A percentile compares a stretch with the other conserved stretches of the same genome.
These are phyloP conservation scores for Equus przewalskii DNA, from an alignment of 2,113 vertebrate species.

Conservation along the genomic window DNA sequence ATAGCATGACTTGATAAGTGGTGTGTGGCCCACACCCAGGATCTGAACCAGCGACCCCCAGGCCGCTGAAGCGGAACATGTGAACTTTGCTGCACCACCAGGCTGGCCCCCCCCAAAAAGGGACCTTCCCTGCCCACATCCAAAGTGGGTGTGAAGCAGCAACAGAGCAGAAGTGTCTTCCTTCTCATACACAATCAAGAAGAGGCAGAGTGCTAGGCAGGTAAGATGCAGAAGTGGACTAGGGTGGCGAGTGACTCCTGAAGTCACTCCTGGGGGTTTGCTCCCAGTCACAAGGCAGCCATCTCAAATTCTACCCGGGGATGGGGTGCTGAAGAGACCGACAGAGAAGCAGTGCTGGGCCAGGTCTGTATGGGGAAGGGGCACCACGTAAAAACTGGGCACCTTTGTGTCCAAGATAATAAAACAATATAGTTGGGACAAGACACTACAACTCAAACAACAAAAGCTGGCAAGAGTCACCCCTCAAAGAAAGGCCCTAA, in stretches of 20 bases:
- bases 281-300: constrained; percentile 38
- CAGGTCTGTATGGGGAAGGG: not conserved
- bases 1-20: no score
- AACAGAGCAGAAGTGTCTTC: not conserved
- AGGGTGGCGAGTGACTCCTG: not conserved
- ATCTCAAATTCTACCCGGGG: not conserved
- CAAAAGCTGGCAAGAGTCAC: not conserved
- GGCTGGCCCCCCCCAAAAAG: not conserved
- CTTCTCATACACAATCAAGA: not conserved
- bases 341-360: not conserved
- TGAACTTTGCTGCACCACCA: no score
- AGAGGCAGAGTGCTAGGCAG: constrained; percentile 55
- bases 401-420: not conserved
- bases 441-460: not conserved
- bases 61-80: no score
- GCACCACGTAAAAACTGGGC: no score
- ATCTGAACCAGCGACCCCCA: no score
- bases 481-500: not conserved
- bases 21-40: no score
- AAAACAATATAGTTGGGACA: not conserved
- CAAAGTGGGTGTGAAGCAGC: not conserved
- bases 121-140: not conserved
- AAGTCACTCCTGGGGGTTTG: constrained; percentile 55
- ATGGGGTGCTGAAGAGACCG: not conserved
- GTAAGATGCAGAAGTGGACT: constrained; percentile 65